These are phyloP conservation scores for Pitangus sulphuratus DNA, from an alignment of 2,797 vertebrate species.

Conservation along the genomic window DNA sequence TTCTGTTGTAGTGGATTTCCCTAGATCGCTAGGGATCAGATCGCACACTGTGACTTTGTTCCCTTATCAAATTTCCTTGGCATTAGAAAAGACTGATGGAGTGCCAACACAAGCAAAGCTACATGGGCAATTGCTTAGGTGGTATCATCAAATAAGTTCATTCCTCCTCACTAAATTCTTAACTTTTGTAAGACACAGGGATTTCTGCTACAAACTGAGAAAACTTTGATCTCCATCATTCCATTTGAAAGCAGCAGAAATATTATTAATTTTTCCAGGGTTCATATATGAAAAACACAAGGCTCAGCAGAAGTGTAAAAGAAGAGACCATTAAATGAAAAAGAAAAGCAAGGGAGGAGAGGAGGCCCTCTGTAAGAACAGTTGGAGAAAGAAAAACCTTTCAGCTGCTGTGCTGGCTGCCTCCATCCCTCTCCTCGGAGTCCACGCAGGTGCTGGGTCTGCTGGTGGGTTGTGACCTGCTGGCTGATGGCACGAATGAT, in stretches of 20 bases:
- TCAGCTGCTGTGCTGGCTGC: neutral
- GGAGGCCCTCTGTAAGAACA: neutral
- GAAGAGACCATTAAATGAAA: neutral
- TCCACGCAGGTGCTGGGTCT: neutral
- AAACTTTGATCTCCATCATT: neutral
- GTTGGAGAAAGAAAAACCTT: neutral
- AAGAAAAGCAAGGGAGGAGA: neutral
- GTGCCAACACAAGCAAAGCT: neutral
- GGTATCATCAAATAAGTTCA: neutral
- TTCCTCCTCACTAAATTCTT: neutral
- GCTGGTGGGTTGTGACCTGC: rapidly evolving
- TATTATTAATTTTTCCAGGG: neutral
- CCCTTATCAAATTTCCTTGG: neutral
- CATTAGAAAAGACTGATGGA: neutral
- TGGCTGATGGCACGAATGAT: neutral
- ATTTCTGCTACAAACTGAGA: neutral
- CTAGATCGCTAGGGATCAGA: neutral
- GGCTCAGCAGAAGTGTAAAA: neutral
- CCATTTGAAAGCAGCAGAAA: neutral
- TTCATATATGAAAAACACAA: neutral
- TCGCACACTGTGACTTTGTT: neutral
- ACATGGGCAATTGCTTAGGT: neutral
- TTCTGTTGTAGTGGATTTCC: neutral
- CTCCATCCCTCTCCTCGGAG: neutral
- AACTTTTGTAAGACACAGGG: neutral